Conservation (phyloP, 2,797 vertebrate genomes). For the Lagodon rhomboides region DNA sequence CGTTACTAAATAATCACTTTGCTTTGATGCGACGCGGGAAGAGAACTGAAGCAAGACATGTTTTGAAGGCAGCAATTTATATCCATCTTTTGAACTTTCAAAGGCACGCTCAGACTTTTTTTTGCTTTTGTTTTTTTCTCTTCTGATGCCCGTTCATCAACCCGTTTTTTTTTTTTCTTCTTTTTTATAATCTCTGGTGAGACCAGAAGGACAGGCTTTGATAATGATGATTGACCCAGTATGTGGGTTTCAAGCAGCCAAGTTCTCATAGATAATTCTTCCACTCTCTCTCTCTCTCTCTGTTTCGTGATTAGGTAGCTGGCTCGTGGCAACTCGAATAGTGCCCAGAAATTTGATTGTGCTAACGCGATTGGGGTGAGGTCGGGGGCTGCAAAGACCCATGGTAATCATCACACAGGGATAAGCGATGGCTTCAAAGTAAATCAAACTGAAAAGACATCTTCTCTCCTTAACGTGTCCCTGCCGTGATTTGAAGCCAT, state of each 20-base stretch:
- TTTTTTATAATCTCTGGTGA: conserved; percentile 50
- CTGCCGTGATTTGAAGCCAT: conserved; percentile 66
- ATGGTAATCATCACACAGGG: conserved; percentile 70
- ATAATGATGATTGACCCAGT: conserved; percentile 65
- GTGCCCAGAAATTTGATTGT: conserved; percentile 71
- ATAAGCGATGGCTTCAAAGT: conserved; percentile 72
- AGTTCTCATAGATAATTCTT: conserved; percentile 54
- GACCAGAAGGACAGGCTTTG: conserved; percentile 54
- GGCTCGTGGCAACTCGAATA: conserved; percentile 54
- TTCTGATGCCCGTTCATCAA: conserved; percentile 33
- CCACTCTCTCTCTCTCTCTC: conserved; percentile 27
- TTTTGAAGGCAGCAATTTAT: conserved; percentile 61
- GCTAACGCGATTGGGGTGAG: conserved; percentile 70
- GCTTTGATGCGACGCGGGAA: conserved; percentile 49
- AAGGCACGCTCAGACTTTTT: conserved; percentile 30
- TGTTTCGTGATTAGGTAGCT: conserved; percentile 55
- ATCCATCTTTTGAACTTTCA: conserved; percentile 57
- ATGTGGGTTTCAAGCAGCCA: conserved; percentile 56
- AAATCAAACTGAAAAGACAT: conserved; percentile 72
- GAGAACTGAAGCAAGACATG: conserved; percentile 36
- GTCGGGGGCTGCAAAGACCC: conserved; percentile 63
- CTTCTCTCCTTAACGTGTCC: conserved; percentile 62
- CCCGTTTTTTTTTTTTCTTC: conserved; percentile 26
- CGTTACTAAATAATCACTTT: conserved; percentile 43
- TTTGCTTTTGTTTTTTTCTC: conserved; percentile 48